These are phyloP conservation scores for Calcarius lapponicus DNA, from an alignment of 2,797 vertebrate genomes.

Conservation along the genomic window DNA sequence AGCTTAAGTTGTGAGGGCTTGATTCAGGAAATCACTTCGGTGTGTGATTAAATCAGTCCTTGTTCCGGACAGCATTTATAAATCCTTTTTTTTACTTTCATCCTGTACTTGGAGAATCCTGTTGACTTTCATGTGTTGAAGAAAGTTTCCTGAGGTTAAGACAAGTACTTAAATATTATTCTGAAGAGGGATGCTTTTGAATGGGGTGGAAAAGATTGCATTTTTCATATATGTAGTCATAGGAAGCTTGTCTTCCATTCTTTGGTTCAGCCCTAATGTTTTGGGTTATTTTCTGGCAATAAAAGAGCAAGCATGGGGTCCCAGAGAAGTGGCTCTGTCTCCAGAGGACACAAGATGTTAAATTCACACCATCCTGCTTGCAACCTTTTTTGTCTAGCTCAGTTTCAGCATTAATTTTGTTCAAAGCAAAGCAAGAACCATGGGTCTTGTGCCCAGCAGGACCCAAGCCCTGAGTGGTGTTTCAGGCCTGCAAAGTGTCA, in stretches of 20 bases:
- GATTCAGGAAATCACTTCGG: slow-evolving; percentile 29
- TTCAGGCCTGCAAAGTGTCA: not conserved
- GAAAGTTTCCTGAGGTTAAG: not conserved
- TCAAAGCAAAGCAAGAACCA: not conserved
- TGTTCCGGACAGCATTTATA: not conserved
- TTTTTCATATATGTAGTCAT: not conserved
- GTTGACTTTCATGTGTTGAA: not conserved
- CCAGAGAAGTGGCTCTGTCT: not conserved
- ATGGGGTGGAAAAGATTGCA: not conserved
- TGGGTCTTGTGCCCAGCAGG: not conserved
- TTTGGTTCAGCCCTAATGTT: not conserved
- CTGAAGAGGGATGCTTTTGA: not conserved
- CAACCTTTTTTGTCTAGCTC: not conserved
- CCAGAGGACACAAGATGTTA: not conserved
- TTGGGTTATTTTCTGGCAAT: not conserved
- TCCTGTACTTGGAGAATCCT: not conserved
- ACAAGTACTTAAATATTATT: not conserved
- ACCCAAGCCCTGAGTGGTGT: not conserved
- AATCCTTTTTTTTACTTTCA: not conserved
- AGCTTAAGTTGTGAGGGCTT: not conserved
- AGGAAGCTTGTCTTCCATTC: not conserved
- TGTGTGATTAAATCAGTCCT: not conserved
- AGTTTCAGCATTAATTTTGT: not conserved
- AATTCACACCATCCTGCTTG: not conserved
- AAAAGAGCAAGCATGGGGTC: accelerated